Evolutionary conservation across 2,113 vertebrate genomes (phyloP).

Genomic region (Butorides virescens): DNA sequence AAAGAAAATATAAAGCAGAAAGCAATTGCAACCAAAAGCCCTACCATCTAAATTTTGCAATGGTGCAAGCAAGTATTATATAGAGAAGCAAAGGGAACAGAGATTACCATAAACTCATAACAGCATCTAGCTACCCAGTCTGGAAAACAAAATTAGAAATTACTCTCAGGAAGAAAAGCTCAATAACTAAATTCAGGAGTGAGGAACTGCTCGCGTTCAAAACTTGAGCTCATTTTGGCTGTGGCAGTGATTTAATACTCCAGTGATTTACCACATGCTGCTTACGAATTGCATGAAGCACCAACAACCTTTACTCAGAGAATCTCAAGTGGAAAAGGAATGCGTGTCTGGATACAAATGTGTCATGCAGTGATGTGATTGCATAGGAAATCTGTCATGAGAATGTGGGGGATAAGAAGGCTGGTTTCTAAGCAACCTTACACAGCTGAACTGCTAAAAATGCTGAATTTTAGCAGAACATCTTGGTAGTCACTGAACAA

Average conservation of each 20-base stretch:
- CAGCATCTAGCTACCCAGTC: neutral
- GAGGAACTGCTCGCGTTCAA: neutral
- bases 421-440: slow-evolving; percentile 68
- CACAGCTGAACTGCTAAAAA: slow-evolving; percentile 55
- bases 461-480: slow-evolving; percentile 34
- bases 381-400: slow-evolving; percentile 60
- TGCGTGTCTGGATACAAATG: slow-evolving; percentile 27
- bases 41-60: neutral
- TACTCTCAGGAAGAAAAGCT: neutral
- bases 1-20: neutral
- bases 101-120: neutral
- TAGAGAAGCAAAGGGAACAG: neutral
- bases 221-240: slow-evolving; percentile 16
- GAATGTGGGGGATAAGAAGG: slow-evolving; percentile 10
- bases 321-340: slow-evolving; percentile 48
- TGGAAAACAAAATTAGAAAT: neutral
- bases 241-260: slow-evolving; percentile 27
- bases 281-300: neutral
- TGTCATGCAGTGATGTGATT: slow-evolving; percentile 49
- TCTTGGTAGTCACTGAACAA: neutral
- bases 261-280: slow-evolving; percentile 33
- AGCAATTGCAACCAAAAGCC: neutral
- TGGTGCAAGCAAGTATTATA: neutral
- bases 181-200: neutral
- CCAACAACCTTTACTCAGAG: slow-evolving; percentile 36